phyloP scores from a whole-genome alignment of 2,113 vertebrate genomes.

The Rana temporaria region DNA sequence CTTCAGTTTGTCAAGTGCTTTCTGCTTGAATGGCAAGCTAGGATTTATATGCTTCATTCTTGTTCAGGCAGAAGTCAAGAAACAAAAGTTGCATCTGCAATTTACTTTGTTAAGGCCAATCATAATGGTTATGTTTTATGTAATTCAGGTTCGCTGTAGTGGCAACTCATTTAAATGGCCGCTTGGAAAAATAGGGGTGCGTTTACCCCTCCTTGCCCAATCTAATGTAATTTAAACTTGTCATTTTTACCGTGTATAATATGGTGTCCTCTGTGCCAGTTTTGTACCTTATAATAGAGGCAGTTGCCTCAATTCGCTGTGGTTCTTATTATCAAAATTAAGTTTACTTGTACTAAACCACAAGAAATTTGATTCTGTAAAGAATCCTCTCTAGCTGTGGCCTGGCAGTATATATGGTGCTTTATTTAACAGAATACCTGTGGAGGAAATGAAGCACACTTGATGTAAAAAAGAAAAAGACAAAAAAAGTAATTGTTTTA shows the following conservation, averaged over 20 bases:
- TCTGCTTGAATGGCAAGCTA: slow-evolving; percentile 88
- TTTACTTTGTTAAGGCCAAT: slow-evolving; percentile 91
- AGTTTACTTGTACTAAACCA: slow-evolving; percentile 99
- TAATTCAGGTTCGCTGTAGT: slow-evolving; percentile 89
- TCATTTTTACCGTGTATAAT: slow-evolving; percentile 99
- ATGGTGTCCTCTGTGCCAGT: slow-evolving; percentile 97
- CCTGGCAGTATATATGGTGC: slow-evolving; percentile 99
- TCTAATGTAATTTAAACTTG: slow-evolving; percentile 96
- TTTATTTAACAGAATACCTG: slow-evolving; percentile 98
- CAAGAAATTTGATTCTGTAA: slow-evolving; percentile 99
- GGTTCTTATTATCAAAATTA: slow-evolving; percentile 97
- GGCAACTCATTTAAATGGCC: slow-evolving; percentile 91
- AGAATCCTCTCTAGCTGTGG: slow-evolving; percentile 98
- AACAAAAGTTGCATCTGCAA: slow-evolving; percentile 80
- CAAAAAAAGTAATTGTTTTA: slow-evolving; percentile 86
- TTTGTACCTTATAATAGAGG: slow-evolving; percentile 97
- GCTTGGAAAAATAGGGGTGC: slow-evolving; percentile 85
- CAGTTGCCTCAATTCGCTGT: slow-evolving; percentile 91
- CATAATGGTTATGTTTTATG: slow-evolving; percentile 86
- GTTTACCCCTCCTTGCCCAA: slow-evolving; percentile 72
- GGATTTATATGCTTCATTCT: slow-evolving; percentile 82
- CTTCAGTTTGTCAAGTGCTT: slow-evolving; percentile 87
- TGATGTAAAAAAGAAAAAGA: slow-evolving; percentile 92
- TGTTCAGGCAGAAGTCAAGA: slow-evolving; percentile 80
- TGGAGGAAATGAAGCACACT: slow-evolving; percentile 97